These are phyloP conservation scores for Melanostoma scalare DNA, from an alignment of 2,888 invertebrate species.

Conservation along the genomic window DNA sequence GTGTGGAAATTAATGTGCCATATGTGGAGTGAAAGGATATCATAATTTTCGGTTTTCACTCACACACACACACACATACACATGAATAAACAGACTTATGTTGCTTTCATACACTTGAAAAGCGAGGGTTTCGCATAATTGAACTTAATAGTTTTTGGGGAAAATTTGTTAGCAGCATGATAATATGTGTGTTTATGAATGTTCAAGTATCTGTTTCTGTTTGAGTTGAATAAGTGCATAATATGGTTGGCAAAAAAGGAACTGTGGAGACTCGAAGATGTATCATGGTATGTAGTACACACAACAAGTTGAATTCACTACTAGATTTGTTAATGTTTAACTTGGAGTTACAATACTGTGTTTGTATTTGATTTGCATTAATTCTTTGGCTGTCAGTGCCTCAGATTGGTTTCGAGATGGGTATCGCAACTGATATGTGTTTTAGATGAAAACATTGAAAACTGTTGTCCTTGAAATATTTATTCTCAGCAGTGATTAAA, in stretches of 20 bases:
- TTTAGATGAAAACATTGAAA: too few relatives aligned
- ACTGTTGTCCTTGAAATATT: too few relatives aligned
- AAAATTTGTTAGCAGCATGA: conserved; percentile 52
- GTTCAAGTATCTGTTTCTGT: conserved; percentile 48
- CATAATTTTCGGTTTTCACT: conserved; percentile 62
- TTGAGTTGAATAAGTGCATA: conserved; percentile 50
- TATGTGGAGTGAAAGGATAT: conserved; percentile 68
- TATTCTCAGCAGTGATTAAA: too few relatives aligned
- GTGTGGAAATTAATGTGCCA: conserved; percentile 68
- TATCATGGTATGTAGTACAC: too few relatives aligned
- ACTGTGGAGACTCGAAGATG: too few relatives aligned
- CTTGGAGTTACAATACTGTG: too few relatives aligned
- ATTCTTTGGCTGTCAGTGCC: too few relatives aligned
- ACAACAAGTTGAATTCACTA: too few relatives aligned
- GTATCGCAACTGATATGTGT: too few relatives aligned
- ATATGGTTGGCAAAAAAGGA: conserved; percentile 20
- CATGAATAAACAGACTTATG: conserved; percentile 5
- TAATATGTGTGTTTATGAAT: conserved; percentile 64
- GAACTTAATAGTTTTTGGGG: conserved; percentile 66
- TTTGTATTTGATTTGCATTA: too few relatives aligned
- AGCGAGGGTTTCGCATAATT: conserved; percentile 69
- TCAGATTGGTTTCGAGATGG: too few relatives aligned
- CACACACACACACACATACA: conserved; percentile 43
- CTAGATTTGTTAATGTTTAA: too few relatives aligned
- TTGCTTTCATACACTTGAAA: conserved; percentile 46